Evolutionary conservation across 2,888 invertebrate species (phyloP), one percentile per base, ranked within the genome.

Genomic region (Rhodophaea formosa): DNA sequence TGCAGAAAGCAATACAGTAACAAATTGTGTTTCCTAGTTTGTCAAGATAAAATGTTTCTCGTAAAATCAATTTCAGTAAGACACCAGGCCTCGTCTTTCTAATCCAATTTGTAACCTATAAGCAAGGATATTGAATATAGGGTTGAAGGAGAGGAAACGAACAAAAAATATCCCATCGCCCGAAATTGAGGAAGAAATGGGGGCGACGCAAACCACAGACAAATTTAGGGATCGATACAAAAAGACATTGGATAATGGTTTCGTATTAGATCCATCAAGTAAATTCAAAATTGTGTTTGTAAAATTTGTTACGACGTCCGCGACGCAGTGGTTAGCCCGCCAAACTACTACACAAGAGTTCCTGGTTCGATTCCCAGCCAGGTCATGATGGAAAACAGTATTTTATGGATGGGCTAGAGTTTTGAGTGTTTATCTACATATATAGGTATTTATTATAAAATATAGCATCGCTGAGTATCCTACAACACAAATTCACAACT

Each of bases 61-160:
- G 62, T 71, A 69, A 73, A 77, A 77, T 77, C 74, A 77, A 78
- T 77, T 78, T 77, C 62, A 62, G 62, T 62, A 69, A 70, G 69
- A 74, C 72, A 72, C 72, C 67, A 74, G 69, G 71, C 72, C 72
- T 69, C 71, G 69, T 75, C 71, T 75, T 76, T 75, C 71, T 80
- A 79, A 80, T 82, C 72, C 75, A 81, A 82, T 82, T 81, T 80
- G 72, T 73, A 74, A 74, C 77, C 72, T 74, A 78, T 79, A 77
- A 74, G 71, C 71, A 70, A 76, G 70, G 75, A 74, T 78, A 77
- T 79, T 75, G 74, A 72, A 75, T 72, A 75, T 72, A 72, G 70
- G 72, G 70, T 71, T 69, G 68, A 68, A 70, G 68, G 65, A 69
- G 68, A 73, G 70, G 57, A 65, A 67, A 64, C 70, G 63, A 68